These are phyloP conservation scores for cattle (Bos taurus) DNA, from an alignment of 2,113 vertebrate genomes.

Conservation along the genomic window ARS-UCD2.0 NC_037347.1:5304001-5304500, in stretches of 20 bases:
- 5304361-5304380: background rate
- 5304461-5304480: background rate
- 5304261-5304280: background rate
- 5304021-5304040: background rate
- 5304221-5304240: background rate
- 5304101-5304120: background rate
- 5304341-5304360: rapidly evolving
- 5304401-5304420: background rate
- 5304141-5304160: background rate
- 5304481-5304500: background rate
- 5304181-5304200: rapidly evolving
- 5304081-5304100: background rate
- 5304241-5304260: background rate
- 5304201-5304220: background rate
- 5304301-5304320: background rate
- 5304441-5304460: no score
- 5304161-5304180: background rate
- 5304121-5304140: background rate
- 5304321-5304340: background rate
- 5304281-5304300: background rate
- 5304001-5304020: background rate
- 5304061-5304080: background rate
- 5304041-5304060: background rate
- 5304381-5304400: background rate
- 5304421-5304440: background rate